Percentiles rank a stretch among this genome's conserved stretches.
These are phyloP conservation scores for Tethya wilhelma DNA, from an alignment of 37 sponge, comb jelly and placozoan species.

Conservation along the genomic window DNA sequence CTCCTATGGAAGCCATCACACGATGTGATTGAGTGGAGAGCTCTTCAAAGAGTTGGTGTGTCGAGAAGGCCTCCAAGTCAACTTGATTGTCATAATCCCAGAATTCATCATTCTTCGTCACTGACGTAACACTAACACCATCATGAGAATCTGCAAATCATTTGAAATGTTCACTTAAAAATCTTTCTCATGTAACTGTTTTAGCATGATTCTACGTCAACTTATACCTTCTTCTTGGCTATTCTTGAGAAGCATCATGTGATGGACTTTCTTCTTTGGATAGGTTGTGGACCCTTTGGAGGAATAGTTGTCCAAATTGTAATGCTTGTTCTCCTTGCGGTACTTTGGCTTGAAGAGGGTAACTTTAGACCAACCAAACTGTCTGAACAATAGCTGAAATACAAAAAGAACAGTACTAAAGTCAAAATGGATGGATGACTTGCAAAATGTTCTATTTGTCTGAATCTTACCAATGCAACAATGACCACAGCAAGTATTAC, in stretches of 20 bases:
- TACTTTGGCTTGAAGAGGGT: neutral
- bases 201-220: neutral
- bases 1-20: neutral
- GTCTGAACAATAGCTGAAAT: neutral
- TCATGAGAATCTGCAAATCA: too few species aligned
- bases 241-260: neutral
- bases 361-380: conserved; percentile 1
- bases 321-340: neutral
- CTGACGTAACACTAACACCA: neutral
- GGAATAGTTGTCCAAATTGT: conserved; percentile 5
- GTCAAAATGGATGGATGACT: neutral
- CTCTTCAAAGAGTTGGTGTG: neutral
- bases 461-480: neutral
- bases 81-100: conserved; percentile 13
- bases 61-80: conserved; percentile 2
- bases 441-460: neutral
- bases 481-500: neutral
- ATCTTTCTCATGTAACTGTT: neutral
- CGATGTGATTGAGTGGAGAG: conserved; percentile 1
- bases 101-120: neutral
- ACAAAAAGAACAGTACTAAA: neutral
- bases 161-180: neutral
- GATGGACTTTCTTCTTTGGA: neutral
- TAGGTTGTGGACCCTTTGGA: neutral
- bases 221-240: neutral